Evolutionary conservation across 2,113 vertebrate species (phyloP), one percentile per base, ranked within the genome.

Genomic region (Xenus cinereus): DNA sequence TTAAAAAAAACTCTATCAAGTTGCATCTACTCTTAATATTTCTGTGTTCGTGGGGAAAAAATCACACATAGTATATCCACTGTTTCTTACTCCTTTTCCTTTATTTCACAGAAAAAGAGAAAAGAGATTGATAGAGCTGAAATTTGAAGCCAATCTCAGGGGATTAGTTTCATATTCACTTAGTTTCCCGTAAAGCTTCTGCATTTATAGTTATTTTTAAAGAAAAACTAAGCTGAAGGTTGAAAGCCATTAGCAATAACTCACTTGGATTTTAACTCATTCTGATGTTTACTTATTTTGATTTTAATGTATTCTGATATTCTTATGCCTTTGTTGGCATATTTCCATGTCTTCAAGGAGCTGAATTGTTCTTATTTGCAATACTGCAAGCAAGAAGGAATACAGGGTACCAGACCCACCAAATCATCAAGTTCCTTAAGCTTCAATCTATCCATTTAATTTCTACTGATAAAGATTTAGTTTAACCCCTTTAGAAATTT

Each of bases 281-380:
- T 97, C 92, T 94, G 96, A 97, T 97, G 96, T 95, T 93, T 73
- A 83, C 93, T 95, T 95, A 94, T 96, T 97, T 98, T 98, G 96
- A 97, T 96, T 97, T 97, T 97, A 97, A 97, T 97, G 88, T 95
- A 94, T 93, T 97, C 92, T 97, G 97, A 97, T 97, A 95, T 90
- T 97, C 95, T 91, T 95, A 68, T 94, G 93, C 93, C 69, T 90
- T 94, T 87, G 76, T 94, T 97, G 92, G 83, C 87, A 89, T 87
- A 77, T 90, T 91, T 73, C 95, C 85, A 23, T 66, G 76, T 35
- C 78, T 80, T 93, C 66, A 83, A 91, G 91, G n/a, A 83, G 60
- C 56, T 57, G 75, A 67, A 69, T 84, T 82, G 75, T 94, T 96
- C 91, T 84, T 77, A 63, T 71, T 68, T 95, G 82, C 41, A 72